phyloP scores from a whole-genome alignment of 2,888 invertebrate species.

The Megaustenia siamemsis region DNA sequence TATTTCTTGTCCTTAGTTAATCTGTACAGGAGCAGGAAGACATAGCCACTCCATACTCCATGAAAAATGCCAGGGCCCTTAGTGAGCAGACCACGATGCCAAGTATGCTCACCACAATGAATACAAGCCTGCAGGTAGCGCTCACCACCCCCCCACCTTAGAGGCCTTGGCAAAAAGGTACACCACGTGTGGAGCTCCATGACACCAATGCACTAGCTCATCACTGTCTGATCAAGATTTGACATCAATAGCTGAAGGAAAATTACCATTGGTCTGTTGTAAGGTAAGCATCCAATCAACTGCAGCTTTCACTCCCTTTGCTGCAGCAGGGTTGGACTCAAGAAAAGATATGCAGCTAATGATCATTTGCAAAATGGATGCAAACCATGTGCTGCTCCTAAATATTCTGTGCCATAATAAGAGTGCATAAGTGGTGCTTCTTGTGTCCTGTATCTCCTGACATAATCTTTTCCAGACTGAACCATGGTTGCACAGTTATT shows the following conservation, averaged over 20 bases:
- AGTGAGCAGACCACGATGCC: conserved; percentile 89
- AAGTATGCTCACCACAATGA: conserved; percentile 87
- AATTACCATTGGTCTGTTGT: conserved; percentile 88
- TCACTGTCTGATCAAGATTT: conserved; percentile 81
- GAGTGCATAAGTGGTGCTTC: conserved; percentile 86
- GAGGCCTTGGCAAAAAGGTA: conserved; percentile 91
- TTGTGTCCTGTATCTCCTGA: conserved; percentile 81
- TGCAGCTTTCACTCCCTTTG: conserved; percentile 84
- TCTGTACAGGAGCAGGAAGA: conserved; percentile 84
- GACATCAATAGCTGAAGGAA: conserved; percentile 87
- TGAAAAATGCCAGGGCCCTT: conserved; percentile 96
- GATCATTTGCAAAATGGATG: conserved; percentile 85
- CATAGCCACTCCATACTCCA: conserved; percentile 82
- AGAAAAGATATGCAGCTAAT: conserved; percentile 84
- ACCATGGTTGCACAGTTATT: conserved; percentile 86
- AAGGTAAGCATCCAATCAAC: conserved; percentile 86
- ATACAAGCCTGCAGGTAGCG: conserved; percentile 87
- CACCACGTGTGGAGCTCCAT: conserved; percentile 90
- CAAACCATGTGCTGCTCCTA: conserved; percentile 84
- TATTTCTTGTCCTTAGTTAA: conserved; percentile 87
- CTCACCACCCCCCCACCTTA: conserved; percentile 86
- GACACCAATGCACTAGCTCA: conserved; percentile 93
- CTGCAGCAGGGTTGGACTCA: conserved; percentile 82
- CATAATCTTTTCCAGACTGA: conserved; percentile 87
- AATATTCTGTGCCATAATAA: conserved; percentile 87